phyloP scores from a whole-genome alignment of 2,113 vertebrate genomes.

The Nycticryphes semicollaris region DNA sequence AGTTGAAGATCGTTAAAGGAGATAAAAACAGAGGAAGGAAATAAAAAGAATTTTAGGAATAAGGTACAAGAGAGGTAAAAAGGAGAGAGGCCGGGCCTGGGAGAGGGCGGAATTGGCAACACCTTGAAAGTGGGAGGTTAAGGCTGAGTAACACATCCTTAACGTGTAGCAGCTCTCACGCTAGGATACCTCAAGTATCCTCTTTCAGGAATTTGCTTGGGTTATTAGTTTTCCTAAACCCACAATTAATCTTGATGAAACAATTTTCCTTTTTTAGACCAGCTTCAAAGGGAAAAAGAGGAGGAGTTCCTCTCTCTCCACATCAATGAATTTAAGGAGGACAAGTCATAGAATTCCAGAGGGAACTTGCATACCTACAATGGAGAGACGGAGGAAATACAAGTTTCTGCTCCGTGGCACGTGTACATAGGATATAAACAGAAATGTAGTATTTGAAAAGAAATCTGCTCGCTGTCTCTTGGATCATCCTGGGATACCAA shows the following conservation, averaged over 20 bases:
- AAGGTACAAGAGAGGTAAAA: neutral
- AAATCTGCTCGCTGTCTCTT: neutral
- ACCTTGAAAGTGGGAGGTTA: neutral
- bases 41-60: neutral
- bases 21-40: neutral
- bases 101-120: neutral
- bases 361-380: neutral
- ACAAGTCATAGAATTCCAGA: neutral
- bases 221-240: conserved; percentile 25
- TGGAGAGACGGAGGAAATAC: neutral
- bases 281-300: conserved; percentile 37
- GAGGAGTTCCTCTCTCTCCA: neutral
- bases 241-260: conserved; percentile 61
- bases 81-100: neutral
- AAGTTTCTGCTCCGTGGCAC: neutral
- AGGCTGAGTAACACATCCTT: neutral
- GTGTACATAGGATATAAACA: neutral
- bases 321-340: neutral
- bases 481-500: neutral
- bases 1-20: neutral
- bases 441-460: neutral
- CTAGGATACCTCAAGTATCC: neutral
- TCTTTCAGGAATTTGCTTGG: conserved; percentile 9
- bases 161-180: neutral
- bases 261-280: conserved; percentile 25